Base-by-base conservation (phyloP, 2,888 invertebrate species). In the Drosophila pegasa region DNA sequence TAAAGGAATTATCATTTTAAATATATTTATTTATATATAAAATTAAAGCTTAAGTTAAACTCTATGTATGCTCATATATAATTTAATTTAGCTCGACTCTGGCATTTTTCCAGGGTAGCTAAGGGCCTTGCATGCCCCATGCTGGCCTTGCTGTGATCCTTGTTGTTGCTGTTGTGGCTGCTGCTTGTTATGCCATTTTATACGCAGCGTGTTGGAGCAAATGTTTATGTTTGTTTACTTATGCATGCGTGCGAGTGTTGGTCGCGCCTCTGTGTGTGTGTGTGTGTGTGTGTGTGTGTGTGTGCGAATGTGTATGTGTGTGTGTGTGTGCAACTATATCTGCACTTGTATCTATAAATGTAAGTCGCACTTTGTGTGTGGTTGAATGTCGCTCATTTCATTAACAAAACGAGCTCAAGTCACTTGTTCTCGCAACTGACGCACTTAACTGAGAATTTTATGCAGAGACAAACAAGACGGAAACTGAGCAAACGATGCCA, bases 171-270 rank as follows among this genome's bases (percentile, higher is more conserved):
- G 54, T 66, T 79, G 82, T 71, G 87, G 72, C 57, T 71, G 71
- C 61, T 83, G 83, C 83, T 83, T 83, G 88, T 83, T 83, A 88
- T 83, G 83, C 77, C 75, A 86, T 88, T 88, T 88, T 83, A 83
- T 83, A 80, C 88, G 69, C 80, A 68, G 80, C 74, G 78, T 85
- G 87, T 80, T 72, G 88, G 63, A 86, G 87, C 88, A 83, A 83
- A 88, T 88, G 87, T 86, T 86, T 85, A 84, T 84, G 81, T 87
- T 84, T 87, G 88, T 81, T 88, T 83, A 84, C 87, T 84, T 87
- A 88, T 87, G 88, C 87, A 87, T 87, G 88, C 87, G 82, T 87
- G 84, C 76, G 67, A 76, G 71, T 76, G 81, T 81, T 80, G 83
- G 64, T 65, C 69, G 54, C 66, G 61, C 27, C 18, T 47, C 29